Evolutionary conservation across 2,888 invertebrate genomes (phyloP), one percentile per base, ranked within the genome.

Genomic region (Dasysyrphus albostriatus): DNA sequence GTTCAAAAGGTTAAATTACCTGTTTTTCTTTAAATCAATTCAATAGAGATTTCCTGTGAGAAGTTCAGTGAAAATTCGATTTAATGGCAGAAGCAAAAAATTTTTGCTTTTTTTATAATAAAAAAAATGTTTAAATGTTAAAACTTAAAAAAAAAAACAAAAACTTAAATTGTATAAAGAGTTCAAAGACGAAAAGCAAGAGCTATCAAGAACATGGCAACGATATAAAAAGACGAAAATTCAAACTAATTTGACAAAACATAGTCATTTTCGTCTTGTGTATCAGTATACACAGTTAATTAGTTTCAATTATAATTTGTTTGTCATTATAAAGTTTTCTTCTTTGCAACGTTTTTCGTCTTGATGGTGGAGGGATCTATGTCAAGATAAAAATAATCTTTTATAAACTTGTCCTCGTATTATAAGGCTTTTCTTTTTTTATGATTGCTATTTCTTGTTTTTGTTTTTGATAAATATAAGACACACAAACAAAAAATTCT

Each of bases 261-360:
- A 12, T 24, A 61, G 42, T 61, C 2, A 61, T 39, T 10, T 42
- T 24, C 8, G 3, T 24, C 5, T 24, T 39, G 24, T 39, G 14
- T 39, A 14, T 24, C 24, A 39, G 39, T 19, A 2, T 5, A 12
- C 5, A 42, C 39, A 61, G 19, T 61, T 61, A 61, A 61, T 61
- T 61, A 61, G 61, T 61, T 61, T 61, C 39, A 61, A 61, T 61
- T 61, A 61, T 42, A 24, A 24, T 59, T 19, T 51, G 10, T 42
- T 61, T 12, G 24, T 14, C 39, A 61, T 42, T 61, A n/a, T n/a
- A 24, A 61, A 61, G 14, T 42, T 59, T 24, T 59, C 19, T n/a
- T 59, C 19, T 10, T 39, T 39, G 19, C 24, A 32, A 32, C 39
- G 2, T 49, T n/a, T 37, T 14, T 58, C 16, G n/a, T 47, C n/a